These are phyloP conservation scores for Rambutsinella grinnellia DNA, from an alignment of 2,888 invertebrate species.

Conservation along the genomic window DNA sequence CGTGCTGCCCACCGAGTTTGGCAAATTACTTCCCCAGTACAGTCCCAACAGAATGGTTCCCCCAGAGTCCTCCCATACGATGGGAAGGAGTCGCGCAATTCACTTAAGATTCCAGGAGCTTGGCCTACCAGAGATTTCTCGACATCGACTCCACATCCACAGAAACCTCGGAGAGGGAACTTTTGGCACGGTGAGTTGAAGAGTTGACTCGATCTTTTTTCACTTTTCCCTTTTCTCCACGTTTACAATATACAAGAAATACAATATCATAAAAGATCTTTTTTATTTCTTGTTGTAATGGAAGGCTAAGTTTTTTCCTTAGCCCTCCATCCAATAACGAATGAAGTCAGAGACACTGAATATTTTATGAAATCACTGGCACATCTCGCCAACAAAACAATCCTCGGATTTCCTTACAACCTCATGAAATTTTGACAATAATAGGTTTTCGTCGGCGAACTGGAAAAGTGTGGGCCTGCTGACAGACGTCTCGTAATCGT, in stretches of 20 bases:
- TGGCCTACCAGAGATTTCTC: constrained; percentile 83
- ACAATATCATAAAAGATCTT: background rate
- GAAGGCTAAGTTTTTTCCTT: too few species aligned
- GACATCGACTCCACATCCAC: constrained; percentile 86
- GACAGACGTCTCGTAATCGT: constrained; percentile 84
- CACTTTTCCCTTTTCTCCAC: background rate
- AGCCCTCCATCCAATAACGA: background rate
- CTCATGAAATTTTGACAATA: constrained; percentile 54
- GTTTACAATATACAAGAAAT: too few species aligned
- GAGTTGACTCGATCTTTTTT: constrained; percentile 7
- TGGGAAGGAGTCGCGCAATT: constrained; percentile 58
- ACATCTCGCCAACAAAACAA: constrained; percentile 46
- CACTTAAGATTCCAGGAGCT: constrained; percentile 63
- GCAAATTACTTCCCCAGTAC: constrained; percentile 63
- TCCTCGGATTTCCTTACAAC: constrained; percentile 46
- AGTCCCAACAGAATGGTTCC: constrained; percentile 54
- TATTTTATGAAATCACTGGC: constrained; percentile 50
- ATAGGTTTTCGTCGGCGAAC: constrained; percentile 66
- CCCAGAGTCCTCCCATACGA: constrained; percentile 47
- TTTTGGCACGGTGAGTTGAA: constrained; percentile 83
- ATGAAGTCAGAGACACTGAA: constrained; percentile 39
- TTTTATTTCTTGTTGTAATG: background rate
- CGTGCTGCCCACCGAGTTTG: constrained; percentile 65
- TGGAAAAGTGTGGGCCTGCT: constrained; percentile 57
- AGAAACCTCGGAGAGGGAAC: constrained; percentile 90